Evolutionary conservation across 2,797 vertebrate species (phyloP).

Genomic region (Eptatretus atami): DNA sequence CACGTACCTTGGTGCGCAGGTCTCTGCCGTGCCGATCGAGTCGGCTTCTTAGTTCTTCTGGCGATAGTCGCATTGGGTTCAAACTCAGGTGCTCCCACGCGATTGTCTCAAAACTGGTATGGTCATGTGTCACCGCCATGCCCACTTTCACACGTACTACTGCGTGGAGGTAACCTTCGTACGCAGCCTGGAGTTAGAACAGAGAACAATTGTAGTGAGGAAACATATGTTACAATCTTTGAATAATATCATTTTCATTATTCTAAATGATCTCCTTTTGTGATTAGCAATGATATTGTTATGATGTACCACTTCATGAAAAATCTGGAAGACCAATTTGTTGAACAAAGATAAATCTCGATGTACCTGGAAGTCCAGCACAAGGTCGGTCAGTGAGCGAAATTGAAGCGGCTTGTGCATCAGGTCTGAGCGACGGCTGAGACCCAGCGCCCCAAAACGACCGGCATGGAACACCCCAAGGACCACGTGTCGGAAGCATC

Average conservation of each 20-base stretch:
- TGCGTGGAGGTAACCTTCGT: constrained; percentile 62
- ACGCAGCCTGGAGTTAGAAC: constrained; percentile 29
- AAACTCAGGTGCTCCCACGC: constrained; percentile 82
- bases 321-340: too few relatives aligned
- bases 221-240: too few relatives aligned
- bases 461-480: constrained; percentile 71
- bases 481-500: constrained; percentile 73
- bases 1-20: constrained; percentile 78
- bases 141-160: constrained; percentile 87
- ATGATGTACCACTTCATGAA: too few relatives aligned
- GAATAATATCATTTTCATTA: too few relatives aligned
- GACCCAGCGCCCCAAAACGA: constrained; percentile 53
- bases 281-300: too few relatives aligned
- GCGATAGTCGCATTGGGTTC: constrained; percentile 35
- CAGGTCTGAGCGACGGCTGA: constrained; percentile 64
- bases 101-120: constrained; percentile 68
- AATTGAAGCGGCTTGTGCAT: constrained; percentile 71
- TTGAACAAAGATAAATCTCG: too few relatives aligned
- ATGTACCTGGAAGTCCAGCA: constrained; percentile 38
- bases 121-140: constrained; percentile 59
- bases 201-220: too few relatives aligned
- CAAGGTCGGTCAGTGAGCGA: constrained; percentile 62
- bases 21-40: constrained; percentile 74
- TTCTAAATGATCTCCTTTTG: too few relatives aligned
- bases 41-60: constrained; percentile 49